These are phyloP conservation scores for Sebastes cheni DNA, from an alignment of 2,797 vertebrate genomes.

Conservation along the genomic window DNA sequence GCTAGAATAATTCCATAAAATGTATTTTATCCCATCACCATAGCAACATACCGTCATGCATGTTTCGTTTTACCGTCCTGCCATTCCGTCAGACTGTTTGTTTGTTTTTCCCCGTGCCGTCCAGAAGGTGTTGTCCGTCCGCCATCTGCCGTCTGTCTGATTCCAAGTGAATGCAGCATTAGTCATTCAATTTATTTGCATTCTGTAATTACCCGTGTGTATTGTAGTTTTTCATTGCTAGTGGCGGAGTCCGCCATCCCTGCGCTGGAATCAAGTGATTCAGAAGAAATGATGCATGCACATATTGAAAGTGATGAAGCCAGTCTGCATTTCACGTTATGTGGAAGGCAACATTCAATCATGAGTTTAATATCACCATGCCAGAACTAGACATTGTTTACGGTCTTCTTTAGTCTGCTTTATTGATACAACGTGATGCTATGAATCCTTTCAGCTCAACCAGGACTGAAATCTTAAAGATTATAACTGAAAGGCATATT, in stretches of 20 bases:
- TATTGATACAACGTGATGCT: background rate
- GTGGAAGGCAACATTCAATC: background rate
- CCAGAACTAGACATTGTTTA: background rate
- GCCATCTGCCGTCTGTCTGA: no score
- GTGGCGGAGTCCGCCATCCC: background rate
- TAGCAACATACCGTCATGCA: no score
- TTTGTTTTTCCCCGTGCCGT: background rate
- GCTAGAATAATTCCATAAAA: no score
- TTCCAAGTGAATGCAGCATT: background rate
- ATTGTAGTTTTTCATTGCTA: background rate
- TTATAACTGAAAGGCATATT: background rate
- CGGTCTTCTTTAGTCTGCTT: background rate
- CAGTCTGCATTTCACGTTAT: background rate
- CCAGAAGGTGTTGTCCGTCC: no score
- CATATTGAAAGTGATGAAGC: background rate
- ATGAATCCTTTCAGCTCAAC: conserved; percentile 6
- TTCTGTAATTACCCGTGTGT: background rate
- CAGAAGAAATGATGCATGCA: background rate
- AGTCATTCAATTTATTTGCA: background rate
- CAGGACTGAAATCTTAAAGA: background rate
- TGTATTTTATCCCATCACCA: no score
- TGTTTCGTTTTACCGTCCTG: no score
- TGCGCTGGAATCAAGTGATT: background rate
- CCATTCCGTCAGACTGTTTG: background rate
- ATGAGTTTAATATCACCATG: background rate